Evolutionary conservation across 2,888 invertebrate genomes (phyloP).

Genomic region (Liodrosophila aerea): DNA sequence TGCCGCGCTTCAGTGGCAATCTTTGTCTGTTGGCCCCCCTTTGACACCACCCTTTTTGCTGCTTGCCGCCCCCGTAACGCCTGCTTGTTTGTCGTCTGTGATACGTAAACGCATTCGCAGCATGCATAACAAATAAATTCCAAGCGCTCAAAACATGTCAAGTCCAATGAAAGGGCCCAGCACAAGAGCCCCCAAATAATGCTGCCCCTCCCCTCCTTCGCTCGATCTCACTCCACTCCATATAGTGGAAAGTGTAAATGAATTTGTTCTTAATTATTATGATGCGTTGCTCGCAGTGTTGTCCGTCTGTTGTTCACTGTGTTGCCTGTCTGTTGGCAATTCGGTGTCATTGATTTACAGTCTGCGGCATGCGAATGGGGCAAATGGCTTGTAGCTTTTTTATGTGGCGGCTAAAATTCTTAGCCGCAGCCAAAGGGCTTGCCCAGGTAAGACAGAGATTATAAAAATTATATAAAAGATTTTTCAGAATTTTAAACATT

Average conservation of each 20-base stretch:
- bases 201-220: neutral
- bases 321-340: slow-evolving; percentile 49
- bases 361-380: slow-evolving; percentile 44
- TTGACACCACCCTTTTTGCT: neutral
- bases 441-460: neutral
- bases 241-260: slow-evolving; percentile 73
- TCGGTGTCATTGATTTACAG: slow-evolving; percentile 66
- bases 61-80: slow-evolving; percentile 15
- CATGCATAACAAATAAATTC: slow-evolving; percentile 66
- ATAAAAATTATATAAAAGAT: neutral
- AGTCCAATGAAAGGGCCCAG: slow-evolving; percentile 62
- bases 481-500: slow-evolving; percentile 3
- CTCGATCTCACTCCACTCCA: neutral
- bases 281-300: slow-evolving; percentile 31
- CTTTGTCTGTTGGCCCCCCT: slow-evolving; percentile 39
- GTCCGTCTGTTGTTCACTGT: neutral
- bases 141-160: slow-evolving; percentile 69
- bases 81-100: slow-evolving; percentile 52
- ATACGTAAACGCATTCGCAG: slow-evolving; percentile 48
- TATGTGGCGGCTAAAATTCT: slow-evolving; percentile 62
- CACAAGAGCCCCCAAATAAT: neutral
- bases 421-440: slow-evolving; percentile 19
- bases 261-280: slow-evolving; percentile 78
- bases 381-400: slow-evolving; percentile 52
- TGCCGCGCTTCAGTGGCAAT: slow-evolving; percentile 64